Evolutionary conservation across 2,797 vertebrate genomes (phyloP).

Genomic region (Syngnathus rostellatus): DNA sequence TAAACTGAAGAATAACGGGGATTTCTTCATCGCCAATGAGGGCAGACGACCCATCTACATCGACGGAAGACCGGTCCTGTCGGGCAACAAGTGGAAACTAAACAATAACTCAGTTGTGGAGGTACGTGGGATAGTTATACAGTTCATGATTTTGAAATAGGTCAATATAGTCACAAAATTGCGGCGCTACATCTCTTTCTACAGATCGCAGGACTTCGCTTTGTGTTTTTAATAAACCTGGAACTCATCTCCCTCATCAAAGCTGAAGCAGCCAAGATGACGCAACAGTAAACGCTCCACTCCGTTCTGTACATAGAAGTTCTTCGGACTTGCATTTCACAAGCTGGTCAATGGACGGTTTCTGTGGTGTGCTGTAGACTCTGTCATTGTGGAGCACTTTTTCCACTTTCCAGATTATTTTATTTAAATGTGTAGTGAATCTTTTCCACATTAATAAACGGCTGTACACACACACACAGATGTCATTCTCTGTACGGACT

Average conservation of each 20-base stretch:
- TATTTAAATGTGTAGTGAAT: slow-evolving; percentile 60
- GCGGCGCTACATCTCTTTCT: slow-evolving; percentile 16
- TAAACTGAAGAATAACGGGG: slow-evolving; percentile 92
- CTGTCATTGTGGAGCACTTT: slow-evolving; percentile 35
- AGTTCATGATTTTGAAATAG: neutral
- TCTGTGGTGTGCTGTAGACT: slow-evolving; percentile 47
- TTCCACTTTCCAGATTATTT: slow-evolving; percentile 40
- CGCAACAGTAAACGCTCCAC: slow-evolving; percentile 72
- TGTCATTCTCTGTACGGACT: neutral
- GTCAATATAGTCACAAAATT: too few species aligned
- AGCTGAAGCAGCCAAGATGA: slow-evolving; percentile 91
- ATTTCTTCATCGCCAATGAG: slow-evolving; percentile 95
- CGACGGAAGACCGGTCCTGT: slow-evolving; percentile 86
- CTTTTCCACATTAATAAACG: slow-evolving; percentile 52
- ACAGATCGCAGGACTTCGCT: slow-evolving; percentile 91
- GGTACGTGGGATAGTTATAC: slow-evolving; percentile 54
- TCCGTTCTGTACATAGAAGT: slow-evolving; percentile 2
- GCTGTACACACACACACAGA: neutral
- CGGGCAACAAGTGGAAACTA: slow-evolving; percentile 92
- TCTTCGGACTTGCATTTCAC: slow-evolving; percentile 1
- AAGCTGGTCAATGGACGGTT: slow-evolving; percentile 25
- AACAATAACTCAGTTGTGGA: slow-evolving; percentile 96
- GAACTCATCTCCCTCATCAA: slow-evolving; percentile 93
- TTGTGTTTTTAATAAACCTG: slow-evolving; percentile 95
- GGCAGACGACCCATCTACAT: slow-evolving; percentile 91